These are phyloP conservation scores for Mimas tiliae DNA, from an alignment of 2,888 invertebrate species.

Conservation along the genomic window DNA sequence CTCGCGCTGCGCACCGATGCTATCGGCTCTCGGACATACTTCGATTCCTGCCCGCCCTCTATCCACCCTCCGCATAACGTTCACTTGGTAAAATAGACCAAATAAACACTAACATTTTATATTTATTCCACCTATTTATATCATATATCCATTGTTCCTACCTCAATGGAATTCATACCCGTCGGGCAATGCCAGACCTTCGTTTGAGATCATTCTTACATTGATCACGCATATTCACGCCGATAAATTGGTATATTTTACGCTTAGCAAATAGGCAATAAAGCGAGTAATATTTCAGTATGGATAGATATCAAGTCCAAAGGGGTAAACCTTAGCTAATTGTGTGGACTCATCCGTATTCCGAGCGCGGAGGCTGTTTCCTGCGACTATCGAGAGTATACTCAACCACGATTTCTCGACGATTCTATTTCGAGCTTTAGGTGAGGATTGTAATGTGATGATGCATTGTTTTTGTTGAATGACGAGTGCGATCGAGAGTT, in stretches of 20 bases:
- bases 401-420: constrained; percentile 53
- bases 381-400: constrained; percentile 62
- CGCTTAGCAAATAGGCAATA: constrained; percentile 47
- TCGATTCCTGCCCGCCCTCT: constrained; percentile 74
- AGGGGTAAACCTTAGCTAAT: constrained; percentile 50
- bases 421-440: constrained; percentile 40
- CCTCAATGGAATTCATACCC: constrained; percentile 74
- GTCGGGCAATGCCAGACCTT: constrained; percentile 60
- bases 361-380: constrained; percentile 74
- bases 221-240: constrained; percentile 57
- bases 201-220: constrained; percentile 59
- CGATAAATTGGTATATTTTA: constrained; percentile 52
- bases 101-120: constrained; percentile 71
- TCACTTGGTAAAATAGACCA: constrained; percentile 77
- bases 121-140: constrained; percentile 80
- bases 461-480: constrained; percentile 36
- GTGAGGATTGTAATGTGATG: constrained; percentile 20
- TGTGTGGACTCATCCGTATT: constrained; percentile 73
- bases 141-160: constrained; percentile 78
- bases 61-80: constrained; percentile 77
- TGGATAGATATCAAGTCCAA: constrained; percentile 49
- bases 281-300: constrained; percentile 52
- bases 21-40: constrained; percentile 69
- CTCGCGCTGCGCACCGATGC: constrained; percentile 67
- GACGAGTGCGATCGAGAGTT: constrained; percentile 33